Conservation (phyloP, 1,140 invertebrate genomes). For the Micrasema minimum region DNA sequence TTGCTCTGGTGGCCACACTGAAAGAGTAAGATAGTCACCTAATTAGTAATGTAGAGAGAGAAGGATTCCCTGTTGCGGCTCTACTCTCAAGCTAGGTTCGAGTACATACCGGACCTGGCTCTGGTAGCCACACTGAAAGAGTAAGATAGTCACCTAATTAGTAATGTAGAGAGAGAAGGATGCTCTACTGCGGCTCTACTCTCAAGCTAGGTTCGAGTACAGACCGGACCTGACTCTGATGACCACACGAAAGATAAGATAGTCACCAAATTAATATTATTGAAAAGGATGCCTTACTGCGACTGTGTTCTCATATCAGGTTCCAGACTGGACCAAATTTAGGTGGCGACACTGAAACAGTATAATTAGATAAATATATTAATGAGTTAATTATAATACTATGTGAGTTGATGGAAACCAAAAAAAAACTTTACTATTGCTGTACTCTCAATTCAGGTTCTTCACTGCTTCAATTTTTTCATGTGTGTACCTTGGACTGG, state of each 20-base stretch:
- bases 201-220: constrained; percentile 73
- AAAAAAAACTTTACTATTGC: constrained; percentile 80
- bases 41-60: constrained; percentile 78
- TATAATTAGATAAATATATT: constrained; percentile 79
- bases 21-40: constrained; percentile 70
- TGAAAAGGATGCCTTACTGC: constrained; percentile 82
- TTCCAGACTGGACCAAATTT: constrained; percentile 71
- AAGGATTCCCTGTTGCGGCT: constrained; percentile 82
- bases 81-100: constrained; percentile 75
- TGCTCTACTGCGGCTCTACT: constrained; percentile 80
- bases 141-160: constrained; percentile 66
- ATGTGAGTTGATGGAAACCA: too few relatives aligned
- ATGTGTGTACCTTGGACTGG: too few relatives aligned
- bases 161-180: constrained; percentile 83
- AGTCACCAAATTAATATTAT: constrained; percentile 56
- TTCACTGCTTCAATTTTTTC: too few relatives aligned
- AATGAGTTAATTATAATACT: too few relatives aligned
- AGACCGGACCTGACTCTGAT: constrained; percentile 71
- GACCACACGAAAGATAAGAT: constrained; percentile 75
- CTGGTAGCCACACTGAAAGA: constrained; percentile 74
- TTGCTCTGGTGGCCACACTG: constrained; percentile 73
- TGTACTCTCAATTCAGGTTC: constrained; percentile 76
- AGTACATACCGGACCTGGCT: constrained; percentile 71
- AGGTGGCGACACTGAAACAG: constrained; percentile 75
- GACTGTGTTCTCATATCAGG: constrained; percentile 76